Base-by-base conservation (phyloP, 1,140 invertebrate species). In the Pseudachorutes palmiensis region DNA sequence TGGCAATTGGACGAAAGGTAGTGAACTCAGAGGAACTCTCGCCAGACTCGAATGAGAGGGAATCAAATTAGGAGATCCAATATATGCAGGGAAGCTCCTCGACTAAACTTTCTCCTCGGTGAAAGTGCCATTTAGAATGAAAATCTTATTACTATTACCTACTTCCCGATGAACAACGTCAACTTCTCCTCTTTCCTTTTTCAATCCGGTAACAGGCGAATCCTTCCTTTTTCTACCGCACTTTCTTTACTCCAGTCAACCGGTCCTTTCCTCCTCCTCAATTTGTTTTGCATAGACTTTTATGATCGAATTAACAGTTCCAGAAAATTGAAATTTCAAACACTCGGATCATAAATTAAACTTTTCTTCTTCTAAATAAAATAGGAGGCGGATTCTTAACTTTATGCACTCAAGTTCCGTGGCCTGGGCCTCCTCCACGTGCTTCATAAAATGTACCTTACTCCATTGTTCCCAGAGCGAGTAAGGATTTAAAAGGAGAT, bases 31-130 rank as follows among this genome's bases (percentile, higher is more conserved):
- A 45, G 36, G 36, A 45, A 45, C 36, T 19, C 36, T 45, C 19
- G 36, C 9, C 19, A 9, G 36, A 45, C 9, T 9, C 9, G 36
- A 45, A 45, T 9, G 9, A 19, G 36, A 45, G 36, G 19, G 36
- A 45, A 45, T 45, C 36, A 45, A 45, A 45, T 45, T 45, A 45
- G 36, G 19, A 45, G 36, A 45, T 45, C 36, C 36, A 45, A 45
- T 45, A 45, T 45, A 12, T 45, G 9, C 19, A 45, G 36, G 36
- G 19, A 45, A 45, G 36, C 36, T 45, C 36, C 36, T 19, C 19
- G 36, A n/a, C n/a, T n/a, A n/a, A n/a, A n/a, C n/a, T 45, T 19
- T 45, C 36, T 45, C 36, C 36, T 45, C 36, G 36, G 36, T 12
- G 36, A 45, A 45, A 45, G 36, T 45, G 9, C 9, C 36, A 9